phyloP scores from a whole-genome alignment of 2,113 vertebrate genomes.

The Anthoscopus minutus region DNA sequence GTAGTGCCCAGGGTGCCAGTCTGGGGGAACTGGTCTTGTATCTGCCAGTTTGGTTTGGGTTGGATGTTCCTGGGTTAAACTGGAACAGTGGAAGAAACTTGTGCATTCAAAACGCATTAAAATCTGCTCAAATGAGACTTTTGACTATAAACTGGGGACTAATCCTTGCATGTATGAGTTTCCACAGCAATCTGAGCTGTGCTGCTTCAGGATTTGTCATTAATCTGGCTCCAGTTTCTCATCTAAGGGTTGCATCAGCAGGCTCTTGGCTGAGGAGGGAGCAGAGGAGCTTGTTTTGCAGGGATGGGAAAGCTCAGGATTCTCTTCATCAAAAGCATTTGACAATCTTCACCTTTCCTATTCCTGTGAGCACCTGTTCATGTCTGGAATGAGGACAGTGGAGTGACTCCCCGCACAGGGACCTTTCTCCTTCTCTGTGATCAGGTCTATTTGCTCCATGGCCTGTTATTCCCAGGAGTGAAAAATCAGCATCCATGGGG shows the following conservation, averaged over 20 bases:
- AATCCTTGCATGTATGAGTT: not conserved
- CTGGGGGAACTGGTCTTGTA: not conserved
- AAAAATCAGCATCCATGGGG: not conserved
- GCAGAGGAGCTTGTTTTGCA: not conserved
- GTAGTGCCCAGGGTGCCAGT: not conserved
- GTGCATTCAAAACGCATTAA: not conserved
- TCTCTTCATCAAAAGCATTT: not conserved
- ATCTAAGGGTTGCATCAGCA: not conserved
- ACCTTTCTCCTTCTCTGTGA: no score
- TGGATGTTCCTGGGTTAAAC: not conserved
- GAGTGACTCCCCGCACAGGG: not conserved
- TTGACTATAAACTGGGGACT: not conserved
- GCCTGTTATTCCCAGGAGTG: not conserved
- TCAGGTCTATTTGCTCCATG: not conserved
- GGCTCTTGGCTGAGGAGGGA: not conserved
- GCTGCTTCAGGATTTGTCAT: not conserved
- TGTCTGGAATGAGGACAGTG: rapidly evolving
- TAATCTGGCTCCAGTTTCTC: not conserved
- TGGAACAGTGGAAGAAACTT: not conserved
- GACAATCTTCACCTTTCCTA: not conserved
- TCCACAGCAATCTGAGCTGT: not conserved
- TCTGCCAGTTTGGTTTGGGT: not conserved
- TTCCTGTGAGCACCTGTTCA: not conserved
- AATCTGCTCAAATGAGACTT: not conserved
- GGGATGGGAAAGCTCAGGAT: not conserved